These are phyloP conservation scores for Cebidichthys violaceus DNA, from an alignment of 2,113 vertebrate genomes.

Conservation along the genomic window DNA sequence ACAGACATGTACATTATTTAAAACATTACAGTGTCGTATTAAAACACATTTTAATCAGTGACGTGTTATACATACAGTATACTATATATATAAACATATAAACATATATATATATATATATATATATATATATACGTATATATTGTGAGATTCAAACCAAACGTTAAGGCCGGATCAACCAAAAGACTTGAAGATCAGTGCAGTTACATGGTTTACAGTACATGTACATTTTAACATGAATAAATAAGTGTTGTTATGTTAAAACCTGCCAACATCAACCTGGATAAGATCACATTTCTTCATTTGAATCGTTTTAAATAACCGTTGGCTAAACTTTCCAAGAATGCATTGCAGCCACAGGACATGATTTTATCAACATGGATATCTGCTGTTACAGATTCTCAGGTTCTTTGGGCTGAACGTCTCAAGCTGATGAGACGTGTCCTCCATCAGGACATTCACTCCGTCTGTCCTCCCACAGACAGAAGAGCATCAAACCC, in stretches of 20 bases:
- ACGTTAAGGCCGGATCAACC: not conserved
- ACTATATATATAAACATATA: not conserved
- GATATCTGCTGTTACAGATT: not conserved
- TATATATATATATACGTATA: too few relatives aligned
- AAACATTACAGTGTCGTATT: constrained; percentile 42
- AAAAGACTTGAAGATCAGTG: not conserved
- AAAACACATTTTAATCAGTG: constrained; percentile 24
- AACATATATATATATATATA: not conserved
- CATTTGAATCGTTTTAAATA: not conserved
- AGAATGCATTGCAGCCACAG: not conserved
- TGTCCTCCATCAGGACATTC: not conserved
- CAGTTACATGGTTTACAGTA: not conserved
- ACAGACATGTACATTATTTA: constrained; percentile 40
- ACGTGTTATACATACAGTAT: not conserved
- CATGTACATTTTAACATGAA: not conserved
- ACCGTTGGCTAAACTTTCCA: not conserved
- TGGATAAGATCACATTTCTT: not conserved
- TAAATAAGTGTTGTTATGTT: not conserved
- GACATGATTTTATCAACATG: not conserved
- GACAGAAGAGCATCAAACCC: too few relatives aligned
- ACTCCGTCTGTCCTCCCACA: not conserved
- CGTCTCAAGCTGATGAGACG: too few relatives aligned
- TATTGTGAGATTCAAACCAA: not conserved
- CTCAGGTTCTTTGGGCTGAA: not conserved
- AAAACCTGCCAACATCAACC: not conserved